Conservation (phyloP, 2,113 vertebrate genomes). For the Hoplias malabaricus region DNA sequence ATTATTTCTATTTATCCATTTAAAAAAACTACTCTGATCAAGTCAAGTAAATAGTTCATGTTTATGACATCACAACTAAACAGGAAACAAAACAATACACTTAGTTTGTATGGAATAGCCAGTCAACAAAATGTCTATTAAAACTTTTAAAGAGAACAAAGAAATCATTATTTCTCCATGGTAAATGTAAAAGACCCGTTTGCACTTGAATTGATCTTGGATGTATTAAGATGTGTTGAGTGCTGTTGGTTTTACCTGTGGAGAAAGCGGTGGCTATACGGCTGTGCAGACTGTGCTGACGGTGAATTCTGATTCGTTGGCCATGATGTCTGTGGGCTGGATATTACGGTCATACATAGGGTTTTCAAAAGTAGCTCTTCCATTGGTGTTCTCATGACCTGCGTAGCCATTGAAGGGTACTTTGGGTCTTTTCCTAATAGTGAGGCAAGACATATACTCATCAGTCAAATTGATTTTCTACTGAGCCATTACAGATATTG, state of each 20-base stretch:
- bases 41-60: too few relatives aligned
- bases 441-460: neutral
- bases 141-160: too few relatives aligned
- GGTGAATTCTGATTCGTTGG: conserved; percentile 91
- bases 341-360: conserved; percentile 99
- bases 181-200: too few relatives aligned
- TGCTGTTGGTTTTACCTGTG: conserved; percentile 64
- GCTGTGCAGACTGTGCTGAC: conserved; percentile 99
- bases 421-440: conserved; percentile 93
- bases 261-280: conserved; percentile 83
- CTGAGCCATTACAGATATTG: neutral
- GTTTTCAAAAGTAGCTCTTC: conserved; percentile 94
- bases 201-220: neutral
- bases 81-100: too few relatives aligned
- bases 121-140: too few relatives aligned
- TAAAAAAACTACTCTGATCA: too few relatives aligned
- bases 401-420: conserved; percentile 95
- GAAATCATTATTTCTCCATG: too few relatives aligned
- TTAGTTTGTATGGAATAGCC: too few relatives aligned
- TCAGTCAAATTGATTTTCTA: neutral
- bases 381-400: conserved; percentile 94
- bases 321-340: conserved; percentile 92
- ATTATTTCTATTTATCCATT: too few relatives aligned
- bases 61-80: too few relatives aligned
- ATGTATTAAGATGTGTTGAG: neutral